Base-by-base conservation (phyloP, 2,113 vertebrate species). In the Centropristis striata region DNA sequence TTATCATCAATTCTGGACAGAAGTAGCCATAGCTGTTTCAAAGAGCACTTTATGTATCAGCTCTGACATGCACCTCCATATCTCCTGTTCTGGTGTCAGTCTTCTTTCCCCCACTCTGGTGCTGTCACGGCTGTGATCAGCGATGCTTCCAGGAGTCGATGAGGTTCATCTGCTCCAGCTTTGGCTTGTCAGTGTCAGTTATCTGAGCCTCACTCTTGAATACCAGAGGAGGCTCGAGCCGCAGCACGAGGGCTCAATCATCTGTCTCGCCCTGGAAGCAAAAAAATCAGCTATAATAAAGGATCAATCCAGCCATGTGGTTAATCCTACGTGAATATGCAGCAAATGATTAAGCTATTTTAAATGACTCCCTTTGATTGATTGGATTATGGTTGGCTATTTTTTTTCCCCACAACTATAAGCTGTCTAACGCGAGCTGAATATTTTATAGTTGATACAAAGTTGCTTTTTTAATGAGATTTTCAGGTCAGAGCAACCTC, bases 121-220 rank as follows among this genome's bases (percentile, higher is more conserved):
- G 18, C 71, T 53, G 84, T 71, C 77, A 61, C 10, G 28, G 71
- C 46, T 79, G 74, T 71, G 84, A 87, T 91, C 61, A 66, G 74
- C 3, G 53, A 75, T 39, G 61, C 75, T 78, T 90, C 60, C 37
- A 61, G 47, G 74, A 78, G 81, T 90, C 68, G 69, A 77, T 84
- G 76, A 81, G 86, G 83, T 88, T 90, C 84, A 84, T 71, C 74
- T 73, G 67, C 75, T 60, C 63, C 68, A 63, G 75, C 78, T 89
- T 55, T 75, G 23, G 58, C 71, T 42, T 84, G 77, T 89, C 88
- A 70, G 37, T 66, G 83, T 88, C 86, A 51, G 61, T 89, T 87
- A 90, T 84, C 77, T 5, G 39, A 65, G 69, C 65, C 14, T 63
- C 53, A 27, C 20, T 86, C 63, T 46, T 75, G 74, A 88, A 72